These are phyloP conservation scores for Nesidiocoris tenuis DNA, from an alignment of 2,888 invertebrate species.

Conservation along the genomic window DNA sequence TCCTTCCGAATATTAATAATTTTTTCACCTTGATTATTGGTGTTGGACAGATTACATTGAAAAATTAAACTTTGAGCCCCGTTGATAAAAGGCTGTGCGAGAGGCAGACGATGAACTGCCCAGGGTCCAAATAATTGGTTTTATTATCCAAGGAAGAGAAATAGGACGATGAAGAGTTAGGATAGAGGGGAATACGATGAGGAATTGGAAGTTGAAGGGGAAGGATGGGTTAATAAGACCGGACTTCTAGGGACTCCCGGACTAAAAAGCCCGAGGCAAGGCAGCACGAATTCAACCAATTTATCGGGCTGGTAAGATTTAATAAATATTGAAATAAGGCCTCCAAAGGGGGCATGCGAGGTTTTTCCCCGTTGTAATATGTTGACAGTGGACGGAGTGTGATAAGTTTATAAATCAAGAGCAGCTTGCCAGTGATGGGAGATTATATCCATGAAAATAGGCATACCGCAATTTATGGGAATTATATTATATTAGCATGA, in stretches of 20 bases:
- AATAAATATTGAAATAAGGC: conserved; percentile 38
- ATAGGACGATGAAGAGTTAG: neutral
- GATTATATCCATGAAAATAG: neutral
- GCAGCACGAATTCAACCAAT: conserved; percentile 30
- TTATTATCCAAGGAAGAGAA: conserved; percentile 19
- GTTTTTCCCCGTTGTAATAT: conserved; percentile 11
- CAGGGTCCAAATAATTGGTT: conserved; percentile 23
- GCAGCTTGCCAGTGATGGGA: neutral
- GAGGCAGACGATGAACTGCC: conserved; percentile 5
- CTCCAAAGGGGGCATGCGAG: neutral
- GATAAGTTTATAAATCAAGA: conserved; percentile 41
- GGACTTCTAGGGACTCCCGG: conserved; percentile 11
- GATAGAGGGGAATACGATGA: no score
- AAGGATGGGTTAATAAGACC: conserved; percentile 28
- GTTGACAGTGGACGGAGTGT: conserved; percentile 32
- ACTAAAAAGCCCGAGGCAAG: conserved; percentile 18
- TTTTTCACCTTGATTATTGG: conserved; percentile 41
- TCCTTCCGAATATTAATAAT: conserved; percentile 29
- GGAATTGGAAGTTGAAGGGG: neutral
- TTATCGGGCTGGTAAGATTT: conserved; percentile 33
- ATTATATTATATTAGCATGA: no score
- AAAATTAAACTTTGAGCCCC: conserved; percentile 37
- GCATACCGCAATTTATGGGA: no score
- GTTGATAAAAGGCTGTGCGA: conserved; percentile 20
- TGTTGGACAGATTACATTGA: conserved; percentile 41